Evolutionary conservation across 2,797 vertebrate genomes (phyloP), one percentile per base, ranked within the genome.

Genomic region (Lagodon rhomboides): DNA sequence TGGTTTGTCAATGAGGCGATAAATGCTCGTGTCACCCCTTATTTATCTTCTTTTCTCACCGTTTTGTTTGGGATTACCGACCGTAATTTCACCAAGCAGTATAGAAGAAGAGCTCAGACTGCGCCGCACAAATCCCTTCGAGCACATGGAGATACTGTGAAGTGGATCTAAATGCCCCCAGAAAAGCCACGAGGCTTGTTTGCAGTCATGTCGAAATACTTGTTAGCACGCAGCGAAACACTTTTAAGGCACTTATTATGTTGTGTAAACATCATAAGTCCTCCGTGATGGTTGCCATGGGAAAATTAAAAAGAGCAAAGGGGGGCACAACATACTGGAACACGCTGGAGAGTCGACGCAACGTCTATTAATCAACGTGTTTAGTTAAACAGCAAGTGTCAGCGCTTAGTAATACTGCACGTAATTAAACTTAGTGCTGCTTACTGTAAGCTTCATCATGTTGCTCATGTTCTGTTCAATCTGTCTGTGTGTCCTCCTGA

Each of bases 181-280:
- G 50, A 77, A 70, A 85, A 73, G 69, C 82, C 16, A 0, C 73
- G 71, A 62, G 25, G 67, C 61, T 63, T 56, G 77, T 82, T 87
- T 89, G 79, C 54, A 75, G 85, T 47, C 34, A 73, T 69, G 82
- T 87, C 73, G 81, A 68, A 81, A 82, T 55, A 83, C 86, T 88
- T 82, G 71, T 86, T 88, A 81, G 66, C 80, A 67, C 69, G 62
- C 77, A 80, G 75, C 41, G 30, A 67, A 78, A 61, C 47, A 71
- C 77, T 86, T 88, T 90, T 63, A 80, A 73, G 71, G 73, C 81
- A 71, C 79, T 87, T 88, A 82, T 80, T 70, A 79, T 51, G 56
- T 58, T 51, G 58, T 68, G 76, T 86, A 86, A 90, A 88, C 75
- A 85, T 74, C 70, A 74, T 77, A 82, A 80, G 74, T 89, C 75